Evolutionary conservation across 2,797 vertebrate genomes (phyloP).

Genomic region (Neomorphus geoffroyi): DNA sequence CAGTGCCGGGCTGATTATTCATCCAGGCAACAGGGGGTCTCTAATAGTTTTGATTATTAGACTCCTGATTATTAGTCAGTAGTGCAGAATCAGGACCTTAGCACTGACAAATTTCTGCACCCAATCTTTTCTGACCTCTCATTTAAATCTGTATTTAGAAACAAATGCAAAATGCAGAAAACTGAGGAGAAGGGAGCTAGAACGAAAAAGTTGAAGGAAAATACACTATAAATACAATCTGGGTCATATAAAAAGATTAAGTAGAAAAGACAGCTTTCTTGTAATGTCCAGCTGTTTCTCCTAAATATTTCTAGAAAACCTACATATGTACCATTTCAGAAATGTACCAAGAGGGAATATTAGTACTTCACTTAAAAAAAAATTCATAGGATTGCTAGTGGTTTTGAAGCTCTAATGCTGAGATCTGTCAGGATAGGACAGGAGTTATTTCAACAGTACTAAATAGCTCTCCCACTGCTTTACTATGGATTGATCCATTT

Average conservation of each 20-base stretch:
- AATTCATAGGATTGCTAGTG: background rate
- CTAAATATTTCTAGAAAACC: constrained; percentile 70
- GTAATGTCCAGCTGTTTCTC: constrained; percentile 72
- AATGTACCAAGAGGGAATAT: constrained; percentile 78
- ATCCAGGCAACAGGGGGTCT: rapidly evolving
- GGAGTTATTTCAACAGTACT: constrained; percentile 75
- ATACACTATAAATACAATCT: constrained; percentile 43
- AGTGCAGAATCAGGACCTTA: background rate
- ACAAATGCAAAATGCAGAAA: background rate
- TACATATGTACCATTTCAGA: constrained; percentile 72
- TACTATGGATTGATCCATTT: constrained; percentile 50
- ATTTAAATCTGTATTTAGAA: background rate
- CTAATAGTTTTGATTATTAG: background rate
- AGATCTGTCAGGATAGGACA: constrained; percentile 79
- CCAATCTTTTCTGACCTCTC: constrained; percentile 26
- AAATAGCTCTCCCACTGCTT: constrained; percentile 34
- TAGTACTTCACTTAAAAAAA: constrained; percentile 4
- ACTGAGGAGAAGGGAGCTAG: background rate
- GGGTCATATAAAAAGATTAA: constrained; percentile 67
- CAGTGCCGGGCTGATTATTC: background rate
- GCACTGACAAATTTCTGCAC: background rate
- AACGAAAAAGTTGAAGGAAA: constrained; percentile 42
- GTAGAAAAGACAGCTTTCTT: constrained; percentile 62
- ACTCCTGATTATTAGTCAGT: background rate
- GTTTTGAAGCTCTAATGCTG: constrained; percentile 62